Base-by-base conservation (phyloP, 2,888 invertebrate species). In the Cephus sareptanus region DNA sequence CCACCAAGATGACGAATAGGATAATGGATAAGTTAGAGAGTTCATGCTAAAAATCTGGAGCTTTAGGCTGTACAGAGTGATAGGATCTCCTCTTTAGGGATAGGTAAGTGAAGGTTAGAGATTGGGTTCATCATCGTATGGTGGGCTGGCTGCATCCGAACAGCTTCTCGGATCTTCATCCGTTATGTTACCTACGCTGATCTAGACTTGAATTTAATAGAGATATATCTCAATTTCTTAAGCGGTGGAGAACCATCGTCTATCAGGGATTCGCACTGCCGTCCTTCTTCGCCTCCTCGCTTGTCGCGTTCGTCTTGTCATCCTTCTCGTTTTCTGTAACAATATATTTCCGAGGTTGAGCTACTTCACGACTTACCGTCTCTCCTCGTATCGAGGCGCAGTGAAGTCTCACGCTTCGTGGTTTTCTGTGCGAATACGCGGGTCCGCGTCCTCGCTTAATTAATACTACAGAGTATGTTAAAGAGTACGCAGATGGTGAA, bases 201-300 rank as follows among this genome's bases (percentile, higher is more conserved):
- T 83, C 77, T 80, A 83, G 83, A 83, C 79, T 85, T 79, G 79
- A 86, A 85, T 85, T 87, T 82, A 83, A 87, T 86, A 85, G 86
- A 82, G 75, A 79, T 80, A 76, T 79, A 71, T 75, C 80, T 83
- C 81, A 85, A 82, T 83, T 85, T 82, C 78, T 84, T 76, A 84
- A 78, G 75, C 79, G 78, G 69, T 74, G 77, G 74, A n/a, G 68
- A n/a, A 79, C 80, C 76, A 81, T 76, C 82, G 77, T 86, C 87
- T 89, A 91, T 95, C 95, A 95, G 92, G 95, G 95, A 92, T 95
- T 94, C 83, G 94, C 92, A 76, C 94, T 92, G 76, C 94, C 90
- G 73, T 95, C 95, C 90, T 95, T 95, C 92, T 95, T 95, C 86
- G 93, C 92, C 88, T 95, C 95, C 84, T 95, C 95, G 85, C 92